Conservation (phyloP, 1,140 invertebrate genomes). For the Aphis craccivora region DNA sequence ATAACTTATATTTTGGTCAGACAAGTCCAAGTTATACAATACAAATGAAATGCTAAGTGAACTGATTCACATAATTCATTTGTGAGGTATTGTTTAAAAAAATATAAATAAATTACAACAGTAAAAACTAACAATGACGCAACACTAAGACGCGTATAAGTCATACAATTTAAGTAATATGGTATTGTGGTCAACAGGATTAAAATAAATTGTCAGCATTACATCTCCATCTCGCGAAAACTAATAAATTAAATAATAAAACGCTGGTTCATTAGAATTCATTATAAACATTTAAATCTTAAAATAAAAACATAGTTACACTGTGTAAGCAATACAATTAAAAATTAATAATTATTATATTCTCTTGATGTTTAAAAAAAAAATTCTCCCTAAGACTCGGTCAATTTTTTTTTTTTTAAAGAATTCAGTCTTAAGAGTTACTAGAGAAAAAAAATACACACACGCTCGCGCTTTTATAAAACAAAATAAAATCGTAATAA, state of each 20-base stretch:
- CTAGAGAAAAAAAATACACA: conserved; percentile 59
- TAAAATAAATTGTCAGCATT: background rate
- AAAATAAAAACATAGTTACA: conserved; percentile 27
- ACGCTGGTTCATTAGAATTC: background rate
- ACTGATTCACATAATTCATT: background rate
- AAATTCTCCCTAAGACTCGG: conserved; percentile 25
- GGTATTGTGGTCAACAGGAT: background rate
- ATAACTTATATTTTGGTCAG: background rate
- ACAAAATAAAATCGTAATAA: conserved; percentile 27
- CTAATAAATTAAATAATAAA: background rate
- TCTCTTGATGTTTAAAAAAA: background rate
- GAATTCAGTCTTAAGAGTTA: conserved; percentile 54
- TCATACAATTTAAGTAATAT: background rate
- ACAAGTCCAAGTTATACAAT: background rate
- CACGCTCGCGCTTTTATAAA: conserved; percentile 19
- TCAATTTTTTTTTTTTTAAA: conserved; percentile 42
- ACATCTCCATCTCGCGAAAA: background rate
- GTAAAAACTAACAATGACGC: background rate
- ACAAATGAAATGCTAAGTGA: background rate
- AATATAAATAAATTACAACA: conserved; percentile 27
- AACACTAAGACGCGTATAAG: background rate
- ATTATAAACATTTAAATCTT: background rate
- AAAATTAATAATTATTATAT: conserved; percentile 16
- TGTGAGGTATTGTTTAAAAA: background rate
- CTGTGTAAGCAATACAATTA: background rate